Base-by-base conservation (phyloP, 1,140 invertebrate genomes). In the Neelides sp. region DNA sequence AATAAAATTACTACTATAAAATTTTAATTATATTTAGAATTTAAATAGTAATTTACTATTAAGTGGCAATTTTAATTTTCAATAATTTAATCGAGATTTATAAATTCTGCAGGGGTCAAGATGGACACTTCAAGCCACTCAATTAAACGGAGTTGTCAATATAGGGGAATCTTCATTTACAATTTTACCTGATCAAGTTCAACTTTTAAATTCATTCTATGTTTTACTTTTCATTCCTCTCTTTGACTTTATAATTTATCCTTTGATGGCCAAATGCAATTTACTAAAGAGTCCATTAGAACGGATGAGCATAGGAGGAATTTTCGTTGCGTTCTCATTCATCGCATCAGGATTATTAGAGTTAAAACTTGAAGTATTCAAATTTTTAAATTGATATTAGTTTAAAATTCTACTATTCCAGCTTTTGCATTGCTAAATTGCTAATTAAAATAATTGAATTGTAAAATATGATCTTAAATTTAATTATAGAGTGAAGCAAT, bases 271-370 rank as follows among this genome's bases (percentile, higher is more conserved):
- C 4, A 8, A 15, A 13, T 40, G 37, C 15, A 63, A 69, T 36
- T 70, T 76, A 50, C 69, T 83, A 4, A 64, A 69, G 64, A 67
- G 70, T 1, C 83, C 84, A 0, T 64, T 93, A 23, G 79, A 85
- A 55, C 78, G 83, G 64, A 77, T 94, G 56, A 74, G 75, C 15
- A 19, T 36, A 3, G 93, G 93, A 23, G 90, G 91, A 45, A 57
- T 90, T 12, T 66, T 98, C 2, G 86, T 86, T 8, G 79, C 78
- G 5, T 24, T 79, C 2, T 78, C 92, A 1, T 98, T 97, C 65
- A 64, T 86, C 15, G 71, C 90, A 28, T 90, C 92, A n/a, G 90
- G 78, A n/a, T 61, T 89, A 28, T 73, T 95, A 2, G 85, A 95
- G 69, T 59, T 87, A 1, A 66, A 78, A 60, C 69, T 94, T 27